Percentiles rank a stretch among this genome's conserved stretches.
These are phyloP conservation scores for Murina feae DNA, from an alignment of 2,113 vertebrate species.

Conservation along the genomic window DNA sequence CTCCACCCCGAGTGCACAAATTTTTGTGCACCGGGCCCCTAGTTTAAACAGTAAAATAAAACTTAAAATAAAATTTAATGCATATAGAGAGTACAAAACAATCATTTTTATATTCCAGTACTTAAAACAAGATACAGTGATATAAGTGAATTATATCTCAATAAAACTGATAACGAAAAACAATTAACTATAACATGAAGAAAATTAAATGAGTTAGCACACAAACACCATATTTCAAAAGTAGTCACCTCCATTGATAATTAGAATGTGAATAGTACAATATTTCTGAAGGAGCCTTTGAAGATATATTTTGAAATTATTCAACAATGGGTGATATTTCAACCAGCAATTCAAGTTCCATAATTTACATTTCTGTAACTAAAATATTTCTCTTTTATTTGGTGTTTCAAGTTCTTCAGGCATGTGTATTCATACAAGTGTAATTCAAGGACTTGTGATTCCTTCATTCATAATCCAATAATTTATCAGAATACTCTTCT, in stretches of 20 bases:
- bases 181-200: not conserved
- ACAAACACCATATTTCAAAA: not conserved
- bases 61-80: not conserved
- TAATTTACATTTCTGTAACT: not conserved
- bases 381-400: slow-evolving; percentile 87
- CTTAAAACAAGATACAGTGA: not conserved
- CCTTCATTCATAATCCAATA: slow-evolving; percentile 90
- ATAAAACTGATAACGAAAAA: not conserved
- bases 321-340: not conserved
- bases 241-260: not conserved
- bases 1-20: no score
- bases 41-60: no score
- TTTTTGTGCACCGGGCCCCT: no score
- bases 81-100: not conserved
- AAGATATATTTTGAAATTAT: not conserved
- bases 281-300: not conserved
- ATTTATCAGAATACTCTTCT: slow-evolving; percentile 92
- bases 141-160: not conserved
- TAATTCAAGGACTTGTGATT: slow-evolving; percentile 89
- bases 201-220: not conserved
- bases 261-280: not conserved
- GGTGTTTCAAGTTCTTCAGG: slow-evolving; percentile 90
- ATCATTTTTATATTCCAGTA: not conserved
- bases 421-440: slow-evolving; percentile 91
- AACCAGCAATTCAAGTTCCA: not conserved